These are phyloP conservation scores for Trypoxylon attenuatum DNA, from an alignment of 2,888 invertebrate genomes.

Conservation along the genomic window DNA sequence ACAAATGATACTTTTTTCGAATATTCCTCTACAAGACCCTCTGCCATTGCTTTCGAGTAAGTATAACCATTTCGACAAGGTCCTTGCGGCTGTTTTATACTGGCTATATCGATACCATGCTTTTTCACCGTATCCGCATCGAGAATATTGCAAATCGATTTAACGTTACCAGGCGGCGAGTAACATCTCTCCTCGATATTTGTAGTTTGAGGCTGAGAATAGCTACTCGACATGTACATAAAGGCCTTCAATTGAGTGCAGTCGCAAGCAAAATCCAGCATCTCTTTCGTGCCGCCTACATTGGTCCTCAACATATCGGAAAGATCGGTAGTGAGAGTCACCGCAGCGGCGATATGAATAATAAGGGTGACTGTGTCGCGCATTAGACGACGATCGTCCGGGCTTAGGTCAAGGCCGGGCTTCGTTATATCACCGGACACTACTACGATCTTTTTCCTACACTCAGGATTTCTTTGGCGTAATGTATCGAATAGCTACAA, in stretches of 20 bases:
- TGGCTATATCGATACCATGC: constrained; percentile 45
- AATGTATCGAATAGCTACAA: constrained; percentile 61
- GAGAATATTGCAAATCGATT: constrained; percentile 55
- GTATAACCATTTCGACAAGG: constrained; percentile 58
- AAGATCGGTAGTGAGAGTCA: constrained; percentile 42
- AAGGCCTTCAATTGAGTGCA: constrained; percentile 55
- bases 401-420: constrained; percentile 47
- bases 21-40: constrained; percentile 54
- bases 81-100: constrained; percentile 40
- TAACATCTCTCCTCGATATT: constrained; percentile 60
- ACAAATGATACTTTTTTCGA: constrained; percentile 43
- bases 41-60: constrained; percentile 60
- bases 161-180: constrained; percentile 52
- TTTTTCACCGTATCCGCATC: constrained; percentile 39
- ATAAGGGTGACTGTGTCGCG: constrained; percentile 52
- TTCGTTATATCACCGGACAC: constrained; percentile 52
- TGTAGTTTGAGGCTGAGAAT: constrained; percentile 48
- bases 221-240: constrained; percentile 59
- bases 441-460: constrained; percentile 38
- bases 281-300: constrained; percentile 54
- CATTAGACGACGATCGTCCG: constrained; percentile 40
- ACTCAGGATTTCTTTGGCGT: constrained; percentile 38
- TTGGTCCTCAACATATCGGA: constrained; percentile 44
- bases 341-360: constrained; percentile 56
- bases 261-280: constrained; percentile 56